Evolutionary conservation across 2,113 vertebrate species (phyloP).

Genomic region (Ameiurus melas): DNA sequence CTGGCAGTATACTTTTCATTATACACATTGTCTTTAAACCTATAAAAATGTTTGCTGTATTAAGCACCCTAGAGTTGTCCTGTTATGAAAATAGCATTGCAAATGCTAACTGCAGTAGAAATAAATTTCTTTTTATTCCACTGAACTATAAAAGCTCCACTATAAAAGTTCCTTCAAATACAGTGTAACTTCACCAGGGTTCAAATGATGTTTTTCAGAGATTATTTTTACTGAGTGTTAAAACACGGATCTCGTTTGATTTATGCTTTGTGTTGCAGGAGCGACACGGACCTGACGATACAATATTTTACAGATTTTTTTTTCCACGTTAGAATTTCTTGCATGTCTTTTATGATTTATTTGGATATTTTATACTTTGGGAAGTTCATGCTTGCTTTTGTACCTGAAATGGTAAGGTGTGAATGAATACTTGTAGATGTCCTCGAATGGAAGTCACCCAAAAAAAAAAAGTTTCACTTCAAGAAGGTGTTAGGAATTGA

Average conservation of each 20-base stretch:
- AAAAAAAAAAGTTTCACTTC: conserved; percentile 25
- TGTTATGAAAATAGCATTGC: conserved; percentile 31
- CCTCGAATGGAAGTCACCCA: conserved; percentile 12
- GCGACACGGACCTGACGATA: not conserved
- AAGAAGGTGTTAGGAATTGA: conserved; percentile 32
- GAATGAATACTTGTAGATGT: conserved; percentile 11
- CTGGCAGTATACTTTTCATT: conserved; percentile 47
- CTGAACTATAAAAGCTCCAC: conserved; percentile 20
- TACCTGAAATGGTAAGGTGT: conserved; percentile 17
- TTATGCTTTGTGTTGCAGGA: not conserved
- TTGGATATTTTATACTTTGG: conserved; percentile 38
- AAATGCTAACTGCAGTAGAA: conserved; percentile 39
- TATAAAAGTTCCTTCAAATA: conserved; percentile 4
- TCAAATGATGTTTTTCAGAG: not conserved
- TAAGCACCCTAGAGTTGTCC: conserved; percentile 7
- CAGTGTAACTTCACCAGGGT: conserved; percentile 13
- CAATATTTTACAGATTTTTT: conserved; percentile 64
- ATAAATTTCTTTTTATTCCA: conserved; percentile 35
- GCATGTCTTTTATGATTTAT: conserved; percentile 47
- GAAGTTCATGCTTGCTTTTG: conserved; percentile 33
- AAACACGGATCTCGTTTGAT: not conserved
- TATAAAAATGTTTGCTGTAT: conserved; percentile 32
- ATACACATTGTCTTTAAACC: conserved; percentile 37
- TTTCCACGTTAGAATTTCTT: conserved; percentile 53
- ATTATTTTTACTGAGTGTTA: not conserved